These are phyloP conservation scores for Dermatophagoides farinae DNA, from an alignment of 1,140 invertebrate genomes.

Conservation along the genomic window DNA sequence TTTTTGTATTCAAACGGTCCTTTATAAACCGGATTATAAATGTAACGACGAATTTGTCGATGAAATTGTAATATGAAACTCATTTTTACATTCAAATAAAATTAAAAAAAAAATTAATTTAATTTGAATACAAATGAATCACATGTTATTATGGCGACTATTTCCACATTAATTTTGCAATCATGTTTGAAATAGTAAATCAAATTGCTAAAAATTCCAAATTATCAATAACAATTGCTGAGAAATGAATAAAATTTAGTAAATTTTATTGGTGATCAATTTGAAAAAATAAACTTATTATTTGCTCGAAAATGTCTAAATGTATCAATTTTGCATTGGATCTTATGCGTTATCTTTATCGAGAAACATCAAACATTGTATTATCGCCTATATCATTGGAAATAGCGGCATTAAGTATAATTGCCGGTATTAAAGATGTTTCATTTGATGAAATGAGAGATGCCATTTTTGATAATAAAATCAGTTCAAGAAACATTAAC, in stretches of 20 bases:
- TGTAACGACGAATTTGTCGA: not conserved
- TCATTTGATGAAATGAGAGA: not conserved
- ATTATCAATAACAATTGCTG: not conserved
- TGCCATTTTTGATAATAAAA: not conserved
- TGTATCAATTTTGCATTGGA: not conserved
- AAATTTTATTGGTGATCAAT: too few species aligned
- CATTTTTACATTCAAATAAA: conserved; percentile 1
- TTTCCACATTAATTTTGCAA: not conserved
- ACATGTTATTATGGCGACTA: not conserved
- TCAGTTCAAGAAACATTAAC: not conserved
- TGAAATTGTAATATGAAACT: conserved; percentile 6
- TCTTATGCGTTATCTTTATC: not conserved
- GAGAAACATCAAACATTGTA: not conserved
- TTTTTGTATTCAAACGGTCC: conserved; percentile 12
- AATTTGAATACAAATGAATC: not conserved
- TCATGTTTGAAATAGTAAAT: conserved; percentile 4
- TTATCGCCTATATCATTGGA: not conserved
- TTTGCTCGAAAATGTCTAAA: not conserved
- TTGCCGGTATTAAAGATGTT: not conserved
- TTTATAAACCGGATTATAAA: conserved; percentile 8
- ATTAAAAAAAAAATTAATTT: not conserved
- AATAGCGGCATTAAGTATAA: not conserved
- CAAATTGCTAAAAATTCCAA: not conserved
- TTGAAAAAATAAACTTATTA: not conserved
- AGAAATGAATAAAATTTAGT: not conserved